Conservation (phyloP, 2,888 invertebrate species). For the Himalopsyche tibetana region DNA sequence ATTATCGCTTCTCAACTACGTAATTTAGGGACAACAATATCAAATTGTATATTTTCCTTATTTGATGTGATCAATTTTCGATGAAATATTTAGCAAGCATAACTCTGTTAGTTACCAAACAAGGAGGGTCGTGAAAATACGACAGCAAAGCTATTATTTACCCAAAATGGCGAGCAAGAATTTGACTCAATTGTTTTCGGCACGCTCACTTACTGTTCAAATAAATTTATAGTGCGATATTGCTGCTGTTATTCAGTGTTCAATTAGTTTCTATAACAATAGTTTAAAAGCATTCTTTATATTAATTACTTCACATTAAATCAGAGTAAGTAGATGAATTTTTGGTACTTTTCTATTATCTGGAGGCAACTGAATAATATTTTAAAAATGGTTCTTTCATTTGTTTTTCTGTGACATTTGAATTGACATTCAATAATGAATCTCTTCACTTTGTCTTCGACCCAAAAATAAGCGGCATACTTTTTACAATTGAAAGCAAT, state of each 20-base stretch:
- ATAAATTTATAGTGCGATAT: not conserved
- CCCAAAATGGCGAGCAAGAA: not conserved
- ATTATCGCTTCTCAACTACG: too few species aligned
- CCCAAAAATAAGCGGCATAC: too few species aligned
- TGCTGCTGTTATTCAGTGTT: not conserved
- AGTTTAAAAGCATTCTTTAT: not conserved
- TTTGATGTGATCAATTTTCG: not conserved
- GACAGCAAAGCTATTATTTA: conserved; percentile 9
- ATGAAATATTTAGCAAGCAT: not conserved
- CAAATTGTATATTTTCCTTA: not conserved
- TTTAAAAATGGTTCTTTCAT: too few species aligned
- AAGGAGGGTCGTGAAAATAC: not conserved
- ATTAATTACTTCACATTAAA: too few species aligned
- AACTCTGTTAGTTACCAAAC: not conserved
- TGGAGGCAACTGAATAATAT: too few species aligned
- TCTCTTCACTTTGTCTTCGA: too few species aligned
- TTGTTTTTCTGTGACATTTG: too few species aligned
- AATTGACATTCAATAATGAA: too few species aligned
- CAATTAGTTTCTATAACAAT: not conserved
- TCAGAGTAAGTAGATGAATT: too few species aligned
- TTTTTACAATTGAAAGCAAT: too few species aligned
- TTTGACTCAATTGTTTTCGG: not conserved
- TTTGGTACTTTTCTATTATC: too few species aligned
- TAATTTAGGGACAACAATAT: too few species aligned
- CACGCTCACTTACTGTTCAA: not conserved